Evolutionary conservation across 2,113 vertebrate genomes (phyloP), one percentile per base, ranked within the genome.

Genomic region (Penelope pileata): DNA sequence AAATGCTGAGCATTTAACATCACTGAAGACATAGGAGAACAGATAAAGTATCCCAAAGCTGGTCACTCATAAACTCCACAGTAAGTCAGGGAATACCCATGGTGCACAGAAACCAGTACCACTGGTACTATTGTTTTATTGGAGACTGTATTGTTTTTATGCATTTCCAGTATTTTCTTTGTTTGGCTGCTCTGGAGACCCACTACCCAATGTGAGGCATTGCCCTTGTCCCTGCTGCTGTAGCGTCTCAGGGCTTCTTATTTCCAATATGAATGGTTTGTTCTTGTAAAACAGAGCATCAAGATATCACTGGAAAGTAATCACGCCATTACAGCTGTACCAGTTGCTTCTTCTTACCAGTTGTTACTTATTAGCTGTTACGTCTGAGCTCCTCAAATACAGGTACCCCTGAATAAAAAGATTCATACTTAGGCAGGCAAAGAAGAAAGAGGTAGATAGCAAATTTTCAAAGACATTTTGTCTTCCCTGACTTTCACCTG

Each of bases 41-140:
- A 40, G 11, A 4, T 48, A 58, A 69, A 7, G 18, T 1, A 45
- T 38, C 7, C 10, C 82, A 18, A 19, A 91, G 48, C 2, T 3
- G 15, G 4, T 48, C 16, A 42, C 2, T 4, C 5, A 53, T 40
- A 77, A 77, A 16, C 17, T 36, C 47, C 11, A 5, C 42, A 7
- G 34, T 7, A 11, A 59, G 4, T 12, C 72, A 50, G 42, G 62
- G 16, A 26, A 36, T 1, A 11, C 3, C 3, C 2, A 0, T 0
- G 0, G 6, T 4, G 27, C 7, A 2, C 0, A 34, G 47, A 70
- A 86, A 60, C 15, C 11, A 10, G 3, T 2, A 1, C 2, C 45
- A 16, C 7, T n/a, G n/a, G n/a, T n/a, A n/a, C n/a, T 53, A 0
- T 3, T 64, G 16, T 22, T 79, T 87, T 32, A 26, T 62, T 83